phyloP scores from a whole-genome alignment of 2,113 vertebrate genomes.

The Sinocyclocheilus anophthalmus region DNA sequence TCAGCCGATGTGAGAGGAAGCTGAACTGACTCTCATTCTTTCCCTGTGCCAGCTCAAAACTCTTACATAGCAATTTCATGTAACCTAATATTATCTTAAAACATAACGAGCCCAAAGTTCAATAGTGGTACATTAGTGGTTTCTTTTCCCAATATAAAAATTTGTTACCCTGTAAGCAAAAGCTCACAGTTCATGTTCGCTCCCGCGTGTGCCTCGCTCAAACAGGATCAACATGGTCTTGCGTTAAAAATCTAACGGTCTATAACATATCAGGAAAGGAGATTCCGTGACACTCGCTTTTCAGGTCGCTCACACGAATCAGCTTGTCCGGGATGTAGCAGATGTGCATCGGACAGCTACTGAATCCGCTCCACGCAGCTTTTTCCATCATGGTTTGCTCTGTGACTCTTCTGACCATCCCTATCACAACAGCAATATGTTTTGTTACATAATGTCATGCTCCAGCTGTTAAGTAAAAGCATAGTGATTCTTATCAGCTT shows the following conservation, averaged over 20 bases:
- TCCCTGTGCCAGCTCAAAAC: background rate
- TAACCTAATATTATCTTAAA: slow-evolving; percentile 27
- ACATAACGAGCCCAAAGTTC: background rate
- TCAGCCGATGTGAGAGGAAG: slow-evolving; percentile 95
- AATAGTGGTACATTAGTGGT: too few relatives aligned
- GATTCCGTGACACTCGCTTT: background rate
- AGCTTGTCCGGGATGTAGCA: background rate
- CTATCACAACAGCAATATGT: background rate
- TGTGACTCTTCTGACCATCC: background rate
- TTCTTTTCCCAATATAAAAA: background rate
- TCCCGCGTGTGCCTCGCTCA: too few relatives aligned
- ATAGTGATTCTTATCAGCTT: background rate
- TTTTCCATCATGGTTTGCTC: background rate
- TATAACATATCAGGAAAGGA: background rate
- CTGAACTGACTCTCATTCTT: slow-evolving; percentile 16
- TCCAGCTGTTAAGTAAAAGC: background rate
- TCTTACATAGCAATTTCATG: background rate
- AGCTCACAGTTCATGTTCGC: too few relatives aligned
- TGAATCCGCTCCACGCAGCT: too few relatives aligned
- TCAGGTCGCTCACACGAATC: too few relatives aligned
- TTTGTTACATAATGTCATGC: background rate
- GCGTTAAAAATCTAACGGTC: background rate
- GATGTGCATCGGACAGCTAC: too few relatives aligned
- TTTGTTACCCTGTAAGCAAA: background rate
- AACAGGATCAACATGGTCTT: too few relatives aligned